Conservation (phyloP, 2,797 vertebrate genomes). For the Syngnathus rostellatus region DNA sequence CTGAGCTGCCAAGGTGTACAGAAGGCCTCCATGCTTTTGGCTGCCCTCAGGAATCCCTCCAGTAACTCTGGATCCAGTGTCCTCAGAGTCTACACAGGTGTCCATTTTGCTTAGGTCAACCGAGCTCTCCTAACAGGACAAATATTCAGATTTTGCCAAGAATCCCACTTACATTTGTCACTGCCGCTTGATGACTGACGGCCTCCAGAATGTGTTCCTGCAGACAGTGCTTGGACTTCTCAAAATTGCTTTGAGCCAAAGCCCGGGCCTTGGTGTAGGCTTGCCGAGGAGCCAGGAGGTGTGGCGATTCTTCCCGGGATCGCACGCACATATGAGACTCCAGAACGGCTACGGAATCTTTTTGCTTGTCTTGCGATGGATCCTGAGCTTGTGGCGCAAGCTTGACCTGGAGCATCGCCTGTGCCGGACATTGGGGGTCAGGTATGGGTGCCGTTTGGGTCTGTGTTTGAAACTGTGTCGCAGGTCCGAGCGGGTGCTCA, state of each 20-base stretch:
- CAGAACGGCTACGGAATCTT: constrained; percentile 10
- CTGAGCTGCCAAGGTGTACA: constrained; percentile 68
- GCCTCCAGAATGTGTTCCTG: constrained; percentile 77
- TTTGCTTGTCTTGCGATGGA: constrained; percentile 9
- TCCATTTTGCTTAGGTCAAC: neutral
- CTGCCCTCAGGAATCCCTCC: constrained; percentile 80
- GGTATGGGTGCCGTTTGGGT: neutral
- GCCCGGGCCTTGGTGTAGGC: constrained; percentile 63
- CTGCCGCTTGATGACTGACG: constrained; percentile 64
- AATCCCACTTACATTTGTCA: constrained; percentile 71
- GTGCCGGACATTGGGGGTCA: neutral
- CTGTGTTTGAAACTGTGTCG: constrained; percentile 3
- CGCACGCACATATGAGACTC: constrained; percentile 32
- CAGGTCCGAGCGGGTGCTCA: constrained; percentile 6
- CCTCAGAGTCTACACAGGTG: constrained; percentile 71
- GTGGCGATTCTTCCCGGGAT: constrained; percentile 34
- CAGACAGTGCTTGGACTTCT: constrained; percentile 79
- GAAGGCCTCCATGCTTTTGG: constrained; percentile 78
- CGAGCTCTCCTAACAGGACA: neutral
- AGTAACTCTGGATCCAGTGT: constrained; percentile 73
- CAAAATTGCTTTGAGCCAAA: constrained; percentile 72
- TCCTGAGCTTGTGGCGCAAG: constrained; percentile 22
- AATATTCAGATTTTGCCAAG: neutral
- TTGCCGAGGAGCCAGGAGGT: constrained; percentile 57
- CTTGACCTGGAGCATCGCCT: constrained; percentile 9